Conservation (phyloP, 2,797 vertebrate species). For the Numenius phaeopus region DNA sequence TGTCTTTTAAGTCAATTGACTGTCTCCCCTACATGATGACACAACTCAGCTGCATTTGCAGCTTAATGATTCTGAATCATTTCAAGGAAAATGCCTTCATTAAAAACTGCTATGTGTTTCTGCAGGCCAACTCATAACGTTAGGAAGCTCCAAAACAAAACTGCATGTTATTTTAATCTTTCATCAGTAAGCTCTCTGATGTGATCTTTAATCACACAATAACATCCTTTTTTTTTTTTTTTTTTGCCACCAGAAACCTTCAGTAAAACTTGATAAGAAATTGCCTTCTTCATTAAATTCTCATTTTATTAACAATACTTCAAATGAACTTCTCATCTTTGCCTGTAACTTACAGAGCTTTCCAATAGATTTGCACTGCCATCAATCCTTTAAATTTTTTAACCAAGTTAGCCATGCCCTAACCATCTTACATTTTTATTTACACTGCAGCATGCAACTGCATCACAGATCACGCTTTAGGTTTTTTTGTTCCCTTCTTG, state of each 20-base stretch:
- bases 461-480: not conserved
- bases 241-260: not conserved
- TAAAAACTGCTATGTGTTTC: not conserved
- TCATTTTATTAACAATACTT: not conserved
- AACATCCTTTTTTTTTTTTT: not conserved
- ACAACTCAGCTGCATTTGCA: not conserved
- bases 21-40: not conserved
- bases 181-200: not conserved
- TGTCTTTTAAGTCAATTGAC: not conserved
- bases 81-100: not conserved
- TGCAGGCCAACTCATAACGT: not conserved
- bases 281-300: not conserved
- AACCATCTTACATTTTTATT: not conserved
- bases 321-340: not conserved
- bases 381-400: not conserved
- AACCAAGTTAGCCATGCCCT: not conserved
- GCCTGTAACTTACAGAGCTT: not conserved
- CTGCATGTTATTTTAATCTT: not conserved
- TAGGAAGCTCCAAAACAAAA: not conserved
- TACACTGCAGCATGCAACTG: not conserved
- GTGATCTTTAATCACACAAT: not conserved
- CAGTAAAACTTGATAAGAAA: not conserved
- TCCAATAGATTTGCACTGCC: not conserved
- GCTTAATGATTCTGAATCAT: not conserved
- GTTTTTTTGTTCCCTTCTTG: not conserved